Evolutionary conservation across 2,888 invertebrate species (phyloP).

Genomic region (Hipparchia semele): DNA sequence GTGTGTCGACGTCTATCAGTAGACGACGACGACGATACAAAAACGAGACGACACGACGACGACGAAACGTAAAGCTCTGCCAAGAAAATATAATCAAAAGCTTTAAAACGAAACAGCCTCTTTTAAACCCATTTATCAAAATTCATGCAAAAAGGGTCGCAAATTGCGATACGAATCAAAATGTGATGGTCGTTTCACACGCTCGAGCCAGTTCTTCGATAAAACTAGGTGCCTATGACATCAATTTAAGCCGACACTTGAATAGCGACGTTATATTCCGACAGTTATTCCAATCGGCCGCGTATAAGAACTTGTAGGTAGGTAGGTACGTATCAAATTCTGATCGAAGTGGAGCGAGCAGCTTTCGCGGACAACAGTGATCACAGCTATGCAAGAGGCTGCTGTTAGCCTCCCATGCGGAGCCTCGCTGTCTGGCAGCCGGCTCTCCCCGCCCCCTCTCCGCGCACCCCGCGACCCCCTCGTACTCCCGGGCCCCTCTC

Average conservation of each 20-base stretch:
- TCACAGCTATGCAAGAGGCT: conserved; percentile 72
- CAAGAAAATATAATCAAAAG: no score
- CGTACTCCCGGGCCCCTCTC: conserved; percentile 34
- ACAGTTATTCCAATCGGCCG: conserved; percentile 22
- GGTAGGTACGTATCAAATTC: conserved; percentile 48
- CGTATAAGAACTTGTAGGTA: conserved; percentile 9
- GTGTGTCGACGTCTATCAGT: no score
- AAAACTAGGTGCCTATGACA: conserved; percentile 9
- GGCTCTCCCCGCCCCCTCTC: conserved; percentile 53
- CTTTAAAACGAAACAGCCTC: no score
- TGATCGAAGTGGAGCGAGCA: conserved; percentile 70
- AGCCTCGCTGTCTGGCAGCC: conserved; percentile 83
- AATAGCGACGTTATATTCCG: not conserved
- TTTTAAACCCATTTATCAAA: no score
- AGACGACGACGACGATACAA: no score
- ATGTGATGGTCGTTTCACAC: not conserved
- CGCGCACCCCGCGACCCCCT: conserved; percentile 46
- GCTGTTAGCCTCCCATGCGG: conserved; percentile 80
- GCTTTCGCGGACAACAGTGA: conserved; percentile 63
- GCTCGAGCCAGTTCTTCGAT: not conserved
- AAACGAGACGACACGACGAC: no score
- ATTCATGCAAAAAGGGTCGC: not conserved
- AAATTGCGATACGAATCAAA: not conserved
- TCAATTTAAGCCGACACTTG: conserved; percentile 4
- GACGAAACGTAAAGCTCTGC: no score